phyloP scores from a whole-genome alignment of 2,888 invertebrate genomes.

The Anticlea derivata region DNA sequence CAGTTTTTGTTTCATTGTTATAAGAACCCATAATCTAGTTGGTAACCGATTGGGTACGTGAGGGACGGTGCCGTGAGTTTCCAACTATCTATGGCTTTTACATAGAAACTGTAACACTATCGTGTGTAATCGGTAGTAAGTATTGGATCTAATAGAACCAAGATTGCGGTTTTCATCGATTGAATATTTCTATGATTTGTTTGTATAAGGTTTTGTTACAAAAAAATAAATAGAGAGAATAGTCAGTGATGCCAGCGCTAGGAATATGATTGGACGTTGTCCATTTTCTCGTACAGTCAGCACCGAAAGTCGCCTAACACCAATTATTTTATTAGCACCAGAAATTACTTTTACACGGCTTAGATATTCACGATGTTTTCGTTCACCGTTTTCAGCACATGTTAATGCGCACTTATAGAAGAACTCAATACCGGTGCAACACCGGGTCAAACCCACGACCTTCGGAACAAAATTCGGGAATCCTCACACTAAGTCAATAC shows the following conservation, averaged over 20 bases:
- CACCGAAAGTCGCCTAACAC: no score
- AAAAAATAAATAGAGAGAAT: slow-evolving; percentile 32
- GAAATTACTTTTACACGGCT: no score
- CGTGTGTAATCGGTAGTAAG: background rate
- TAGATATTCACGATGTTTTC: no score
- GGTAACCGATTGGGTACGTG: slow-evolving; percentile 67
- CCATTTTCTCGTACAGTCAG: background rate
- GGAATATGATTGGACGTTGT: slow-evolving; percentile 2
- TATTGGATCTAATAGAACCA: slow-evolving; percentile 51
- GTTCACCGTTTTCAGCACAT: no score
- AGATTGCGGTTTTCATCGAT: slow-evolving; percentile 51
- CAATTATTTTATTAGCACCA: no score
- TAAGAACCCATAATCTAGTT: slow-evolving; percentile 65
- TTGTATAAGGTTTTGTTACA: slow-evolving; percentile 37
- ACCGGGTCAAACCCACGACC: no score
- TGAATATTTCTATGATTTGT: slow-evolving; percentile 46
- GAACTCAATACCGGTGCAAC: no score
- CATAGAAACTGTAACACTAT: slow-evolving; percentile 1
- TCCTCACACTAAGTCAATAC: no score
- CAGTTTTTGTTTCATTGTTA: slow-evolving; percentile 64
- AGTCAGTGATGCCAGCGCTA: slow-evolving; percentile 6
- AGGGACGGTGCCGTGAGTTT: slow-evolving; percentile 31
- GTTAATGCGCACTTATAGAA: no score
- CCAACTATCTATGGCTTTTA: slow-evolving; percentile 5
- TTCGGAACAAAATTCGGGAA: no score